phyloP scores from a whole-genome alignment of 2,888 invertebrate species.

The Oscheius sp. region DNA sequence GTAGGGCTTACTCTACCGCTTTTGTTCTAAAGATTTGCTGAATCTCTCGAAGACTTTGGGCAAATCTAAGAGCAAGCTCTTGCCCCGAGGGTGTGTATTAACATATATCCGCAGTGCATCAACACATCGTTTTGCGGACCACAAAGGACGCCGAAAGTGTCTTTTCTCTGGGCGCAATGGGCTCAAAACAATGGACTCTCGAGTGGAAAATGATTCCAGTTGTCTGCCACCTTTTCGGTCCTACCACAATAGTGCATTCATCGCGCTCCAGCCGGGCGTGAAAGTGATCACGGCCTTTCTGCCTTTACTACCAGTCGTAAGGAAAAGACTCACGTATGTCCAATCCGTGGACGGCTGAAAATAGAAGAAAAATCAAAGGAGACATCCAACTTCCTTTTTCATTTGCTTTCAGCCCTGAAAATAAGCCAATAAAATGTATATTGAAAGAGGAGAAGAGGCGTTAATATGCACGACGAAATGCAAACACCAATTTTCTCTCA shows the following conservation, averaged over 20 bases:
- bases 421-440: background rate
- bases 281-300: conserved; percentile 21
- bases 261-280: conserved; percentile 5
- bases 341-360: background rate
- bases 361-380: background rate
- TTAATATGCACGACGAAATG: conserved; percentile 28
- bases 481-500: conserved; percentile 30
- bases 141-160: background rate
- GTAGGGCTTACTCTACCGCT: no score
- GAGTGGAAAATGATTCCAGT: background rate
- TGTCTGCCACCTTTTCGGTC: conserved; percentile 2
- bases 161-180: background rate
- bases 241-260: conserved; percentile 27
- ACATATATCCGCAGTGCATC: conserved; percentile 17
- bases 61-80: no score
- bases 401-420: background rate
- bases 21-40: no score
- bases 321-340: background rate
- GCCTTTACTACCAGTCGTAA: background rate
- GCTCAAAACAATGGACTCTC: background rate
- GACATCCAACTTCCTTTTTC: background rate
- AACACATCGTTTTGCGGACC: conserved; percentile 16
- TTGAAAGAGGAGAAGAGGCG: background rate
- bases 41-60: no score
- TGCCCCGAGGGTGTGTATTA: background rate